Conservation (phyloP, 2,888 invertebrate species). For the Allolobophora icterica region DNA sequence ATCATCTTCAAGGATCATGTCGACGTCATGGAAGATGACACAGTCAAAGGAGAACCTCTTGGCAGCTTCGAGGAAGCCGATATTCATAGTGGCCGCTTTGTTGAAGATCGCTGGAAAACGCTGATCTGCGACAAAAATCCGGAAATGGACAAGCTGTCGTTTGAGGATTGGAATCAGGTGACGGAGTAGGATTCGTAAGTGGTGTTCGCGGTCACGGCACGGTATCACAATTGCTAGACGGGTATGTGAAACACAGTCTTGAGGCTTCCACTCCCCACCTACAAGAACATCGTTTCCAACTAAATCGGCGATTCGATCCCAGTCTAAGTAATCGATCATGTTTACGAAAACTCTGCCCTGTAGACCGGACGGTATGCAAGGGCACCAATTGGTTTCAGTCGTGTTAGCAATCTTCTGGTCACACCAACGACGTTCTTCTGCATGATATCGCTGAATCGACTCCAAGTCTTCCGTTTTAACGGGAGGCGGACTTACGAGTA, state of each 20-base stretch:
- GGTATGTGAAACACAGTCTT: background rate
- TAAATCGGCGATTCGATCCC: background rate
- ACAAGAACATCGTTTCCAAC: background rate
- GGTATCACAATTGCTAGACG: slow-evolving; percentile 12
- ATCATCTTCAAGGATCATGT: slow-evolving; percentile 13
- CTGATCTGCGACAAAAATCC: background rate
- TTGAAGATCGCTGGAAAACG: slow-evolving; percentile 1
- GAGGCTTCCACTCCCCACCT: background rate
- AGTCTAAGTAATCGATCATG: background rate
- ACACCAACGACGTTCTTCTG: background rate
- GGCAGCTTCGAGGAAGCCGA: slow-evolving; percentile 12
- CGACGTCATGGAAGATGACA: slow-evolving; percentile 18
- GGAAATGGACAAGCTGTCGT: slow-evolving; percentile 11
- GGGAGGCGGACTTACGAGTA: no score
- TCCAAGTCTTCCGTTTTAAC: no score
- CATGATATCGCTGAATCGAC: background rate
- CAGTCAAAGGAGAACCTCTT: slow-evolving; percentile 18
- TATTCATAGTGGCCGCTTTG: background rate
- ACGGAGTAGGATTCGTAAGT: slow-evolving; percentile 9
- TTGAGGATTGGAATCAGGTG: slow-evolving; percentile 1
- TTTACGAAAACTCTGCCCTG: background rate
- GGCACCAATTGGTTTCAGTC: background rate
- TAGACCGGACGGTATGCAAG: background rate
- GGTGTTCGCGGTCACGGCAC: background rate
- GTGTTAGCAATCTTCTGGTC: background rate